phyloP scores from a whole-genome alignment of 2,797 vertebrate species.

The Brotogeris chrysoptera region DNA sequence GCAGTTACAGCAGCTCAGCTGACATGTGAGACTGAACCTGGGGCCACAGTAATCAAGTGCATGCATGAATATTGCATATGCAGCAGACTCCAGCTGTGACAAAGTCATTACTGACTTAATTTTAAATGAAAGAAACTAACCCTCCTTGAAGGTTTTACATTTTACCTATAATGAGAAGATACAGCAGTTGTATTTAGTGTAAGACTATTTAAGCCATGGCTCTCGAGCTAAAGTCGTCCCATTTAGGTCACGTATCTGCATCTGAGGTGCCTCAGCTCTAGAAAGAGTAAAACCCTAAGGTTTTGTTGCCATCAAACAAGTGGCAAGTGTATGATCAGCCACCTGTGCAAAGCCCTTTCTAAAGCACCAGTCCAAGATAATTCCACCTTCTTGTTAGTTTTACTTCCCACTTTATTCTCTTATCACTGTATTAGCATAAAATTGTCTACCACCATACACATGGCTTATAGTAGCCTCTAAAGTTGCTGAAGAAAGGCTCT shows the following conservation, averaged over 20 bases:
- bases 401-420: neutral
- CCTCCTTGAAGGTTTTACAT: neutral
- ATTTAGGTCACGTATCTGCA: neutral
- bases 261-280: neutral
- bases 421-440: neutral
- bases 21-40: neutral
- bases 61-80: neutral
- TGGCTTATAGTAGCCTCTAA: neutral
- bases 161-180: neutral
- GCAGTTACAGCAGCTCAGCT: neutral
- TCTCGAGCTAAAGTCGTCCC: neutral
- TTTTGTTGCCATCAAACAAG: neutral
- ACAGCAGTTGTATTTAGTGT: neutral
- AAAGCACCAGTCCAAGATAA: neutral
- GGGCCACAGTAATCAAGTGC: neutral
- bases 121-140: neutral
- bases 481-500: neutral
- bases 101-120: neutral
- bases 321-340: neutral
- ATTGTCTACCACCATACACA: neutral
- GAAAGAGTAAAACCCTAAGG: neutral
- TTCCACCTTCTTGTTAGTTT: neutral
- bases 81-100: neutral
- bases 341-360: neutral
- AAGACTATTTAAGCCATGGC: neutral